These are phyloP conservation scores for Anguilla japonica DNA, from an alignment of 2,113 vertebrate species.

Conservation along the genomic window DNA sequence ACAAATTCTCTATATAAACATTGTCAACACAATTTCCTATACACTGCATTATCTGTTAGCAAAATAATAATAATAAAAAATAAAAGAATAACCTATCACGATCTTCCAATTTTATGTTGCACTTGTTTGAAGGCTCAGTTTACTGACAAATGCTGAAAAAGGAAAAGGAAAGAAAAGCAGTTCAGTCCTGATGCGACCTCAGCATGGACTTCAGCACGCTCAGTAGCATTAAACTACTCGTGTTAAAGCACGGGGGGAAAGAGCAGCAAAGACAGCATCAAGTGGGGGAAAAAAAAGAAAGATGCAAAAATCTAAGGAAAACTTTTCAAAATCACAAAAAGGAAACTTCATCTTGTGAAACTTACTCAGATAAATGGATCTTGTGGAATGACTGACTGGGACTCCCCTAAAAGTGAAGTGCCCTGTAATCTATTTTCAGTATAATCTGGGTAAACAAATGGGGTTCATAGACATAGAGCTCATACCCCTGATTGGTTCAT, in stretches of 20 bases:
- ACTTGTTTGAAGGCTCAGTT: conserved; percentile 31
- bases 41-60: conserved; percentile 70
- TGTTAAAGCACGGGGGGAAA: background rate
- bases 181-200: background rate
- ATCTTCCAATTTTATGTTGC: conserved; percentile 21
- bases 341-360: conserved; percentile 16
- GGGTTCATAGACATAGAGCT: background rate
- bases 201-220: background rate
- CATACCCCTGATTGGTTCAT: background rate
- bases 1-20: conserved; percentile 72
- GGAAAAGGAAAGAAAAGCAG: background rate
- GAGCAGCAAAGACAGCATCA: background rate
- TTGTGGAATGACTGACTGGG: conserved; percentile 8
- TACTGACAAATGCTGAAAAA: conserved; percentile 21
- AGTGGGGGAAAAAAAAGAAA: conserved; percentile 10
- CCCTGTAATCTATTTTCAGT: background rate
- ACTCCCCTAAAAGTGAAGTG: background rate
- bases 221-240: background rate
- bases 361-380: conserved; percentile 5
- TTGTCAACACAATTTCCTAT: conserved; percentile 62
- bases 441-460: background rate
- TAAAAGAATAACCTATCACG: conserved; percentile 15
- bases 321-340: background rate
- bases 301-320: background rate
- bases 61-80: conserved; percentile 46